A percentile compares a stretch with the other conserved stretches of the same genome.
phyloP scores from a whole-genome alignment of 2,888 invertebrate genomes.

The Escarpia spicata region DNA sequence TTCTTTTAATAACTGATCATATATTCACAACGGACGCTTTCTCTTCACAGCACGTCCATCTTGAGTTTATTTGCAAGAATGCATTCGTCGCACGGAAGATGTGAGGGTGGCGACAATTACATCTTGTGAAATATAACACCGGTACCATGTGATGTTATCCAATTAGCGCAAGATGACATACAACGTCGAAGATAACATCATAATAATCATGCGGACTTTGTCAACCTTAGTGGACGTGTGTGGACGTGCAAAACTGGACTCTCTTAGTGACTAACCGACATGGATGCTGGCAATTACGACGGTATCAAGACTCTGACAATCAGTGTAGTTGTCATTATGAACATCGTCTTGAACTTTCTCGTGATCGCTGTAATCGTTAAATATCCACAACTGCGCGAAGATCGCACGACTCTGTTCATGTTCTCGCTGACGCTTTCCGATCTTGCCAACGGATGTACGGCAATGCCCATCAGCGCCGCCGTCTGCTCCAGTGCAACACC shows the following conservation, averaged over 20 bases:
- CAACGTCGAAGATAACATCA: too few species aligned
- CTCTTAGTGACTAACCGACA: not conserved
- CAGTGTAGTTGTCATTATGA: not conserved
- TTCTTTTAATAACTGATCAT: too few species aligned
- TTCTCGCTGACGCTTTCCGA: not conserved
- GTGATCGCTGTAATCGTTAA: not conserved
- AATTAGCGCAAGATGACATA: too few species aligned
- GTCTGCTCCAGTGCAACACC: not conserved
- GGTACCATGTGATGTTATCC: too few species aligned
- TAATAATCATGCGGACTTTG: not conserved
- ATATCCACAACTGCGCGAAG: slow-evolving; percentile 6
- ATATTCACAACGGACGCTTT: too few species aligned
- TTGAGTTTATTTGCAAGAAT: too few species aligned
- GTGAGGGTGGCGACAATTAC: too few species aligned
- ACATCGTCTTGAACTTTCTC: not conserved
- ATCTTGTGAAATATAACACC: too few species aligned
- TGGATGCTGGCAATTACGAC: not conserved
- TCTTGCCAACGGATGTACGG: slow-evolving; percentile 3
- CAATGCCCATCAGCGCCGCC: slow-evolving; percentile 4
- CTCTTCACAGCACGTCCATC: too few species aligned
- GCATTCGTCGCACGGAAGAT: too few species aligned
- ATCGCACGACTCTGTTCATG: not conserved
- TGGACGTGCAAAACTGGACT: not conserved
- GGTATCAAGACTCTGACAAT: not conserved
- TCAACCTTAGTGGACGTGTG: not conserved